Evolutionary conservation across 1,140 invertebrate species (phyloP).

Genomic region (Drosophila obscura): DNA sequence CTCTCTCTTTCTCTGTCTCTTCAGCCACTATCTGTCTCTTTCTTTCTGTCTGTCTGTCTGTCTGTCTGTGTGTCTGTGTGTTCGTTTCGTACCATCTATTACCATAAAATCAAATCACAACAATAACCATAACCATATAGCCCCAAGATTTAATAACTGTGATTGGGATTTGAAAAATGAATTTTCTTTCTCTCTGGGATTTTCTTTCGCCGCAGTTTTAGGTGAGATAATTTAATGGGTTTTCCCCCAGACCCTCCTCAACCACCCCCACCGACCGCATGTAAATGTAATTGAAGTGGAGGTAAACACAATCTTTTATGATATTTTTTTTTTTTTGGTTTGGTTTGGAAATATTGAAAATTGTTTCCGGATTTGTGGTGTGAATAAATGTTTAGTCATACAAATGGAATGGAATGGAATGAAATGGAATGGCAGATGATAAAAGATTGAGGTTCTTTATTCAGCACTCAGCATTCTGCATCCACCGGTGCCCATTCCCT

Average conservation of each 20-base stretch:
- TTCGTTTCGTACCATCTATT: conserved; percentile 58
- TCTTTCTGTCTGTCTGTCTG: background rate
- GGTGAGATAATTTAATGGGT: conserved; percentile 78
- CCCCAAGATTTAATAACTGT: conserved; percentile 80
- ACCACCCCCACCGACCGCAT: conserved; percentile 23
- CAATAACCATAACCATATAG: conserved; percentile 82
- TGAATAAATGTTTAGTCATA: background rate
- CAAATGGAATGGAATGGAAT: no score
- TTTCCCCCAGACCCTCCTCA: conserved; percentile 34
- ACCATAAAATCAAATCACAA: conserved; percentile 82
- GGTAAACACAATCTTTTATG: conserved; percentile 32
- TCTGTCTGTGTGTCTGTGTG: background rate
- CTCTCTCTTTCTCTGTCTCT: conserved; percentile 10
- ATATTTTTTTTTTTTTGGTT: conserved; percentile 24
- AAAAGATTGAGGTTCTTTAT: conserved; percentile 8
- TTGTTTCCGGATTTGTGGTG: conserved; percentile 16
- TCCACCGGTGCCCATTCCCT: no score
- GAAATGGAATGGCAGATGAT: conserved; percentile 39
- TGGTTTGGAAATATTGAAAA: conserved; percentile 32
- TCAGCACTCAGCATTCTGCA: no score
- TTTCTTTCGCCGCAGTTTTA: conserved; percentile 48
- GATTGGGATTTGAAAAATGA: conserved; percentile 82
- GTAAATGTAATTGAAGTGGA: conserved; percentile 73
- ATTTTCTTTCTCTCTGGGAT: conserved; percentile 70
- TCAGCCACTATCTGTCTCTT: conserved; percentile 13